These are phyloP conservation scores for Calameuta pallipes DNA, from an alignment of 2,888 invertebrate species.

Conservation along the genomic window DNA sequence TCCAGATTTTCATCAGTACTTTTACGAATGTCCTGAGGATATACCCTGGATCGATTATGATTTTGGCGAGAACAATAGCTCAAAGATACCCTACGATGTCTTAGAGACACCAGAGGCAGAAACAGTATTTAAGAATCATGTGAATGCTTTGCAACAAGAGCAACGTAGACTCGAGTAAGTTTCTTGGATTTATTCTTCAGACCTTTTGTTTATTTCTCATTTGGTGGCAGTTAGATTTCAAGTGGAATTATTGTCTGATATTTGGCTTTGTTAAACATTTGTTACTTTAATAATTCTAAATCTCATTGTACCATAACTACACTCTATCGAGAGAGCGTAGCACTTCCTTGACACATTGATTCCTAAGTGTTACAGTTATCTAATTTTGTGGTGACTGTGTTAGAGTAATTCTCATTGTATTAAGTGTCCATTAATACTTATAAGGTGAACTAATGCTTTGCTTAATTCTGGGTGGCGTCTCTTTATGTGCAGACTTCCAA, in stretches of 20 bases:
- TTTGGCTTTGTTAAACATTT: neutral
- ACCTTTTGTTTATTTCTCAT: neutral
- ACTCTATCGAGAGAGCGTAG: too few relatives aligned
- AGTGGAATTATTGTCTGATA: neutral
- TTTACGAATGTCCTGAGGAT: slow-evolving; percentile 85
- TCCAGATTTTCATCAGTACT: slow-evolving; percentile 93
- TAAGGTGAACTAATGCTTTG: slow-evolving; percentile 58
- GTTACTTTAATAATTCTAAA: neutral
- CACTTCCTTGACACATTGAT: neutral
- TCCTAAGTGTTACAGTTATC: neutral
- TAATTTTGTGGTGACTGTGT: neutral
- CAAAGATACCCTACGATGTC: slow-evolving; percentile 92
- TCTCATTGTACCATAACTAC: neutral
- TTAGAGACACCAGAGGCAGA: slow-evolving; percentile 92
- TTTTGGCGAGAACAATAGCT: slow-evolving; percentile 76
- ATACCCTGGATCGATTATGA: slow-evolving; percentile 82
- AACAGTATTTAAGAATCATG: slow-evolving; percentile 89
- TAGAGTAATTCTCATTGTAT: neutral
- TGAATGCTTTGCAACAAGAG: slow-evolving; percentile 91
- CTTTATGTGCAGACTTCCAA: slow-evolving; percentile 69
- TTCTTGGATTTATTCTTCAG: neutral
- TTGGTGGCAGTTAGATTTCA: neutral
- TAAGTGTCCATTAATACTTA: neutral
- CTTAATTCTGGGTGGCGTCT: slow-evolving; percentile 65
- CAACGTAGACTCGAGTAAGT: slow-evolving; percentile 92